Conservation (phyloP, 2,113 vertebrate species). For the Notothenia rossii region DNA sequence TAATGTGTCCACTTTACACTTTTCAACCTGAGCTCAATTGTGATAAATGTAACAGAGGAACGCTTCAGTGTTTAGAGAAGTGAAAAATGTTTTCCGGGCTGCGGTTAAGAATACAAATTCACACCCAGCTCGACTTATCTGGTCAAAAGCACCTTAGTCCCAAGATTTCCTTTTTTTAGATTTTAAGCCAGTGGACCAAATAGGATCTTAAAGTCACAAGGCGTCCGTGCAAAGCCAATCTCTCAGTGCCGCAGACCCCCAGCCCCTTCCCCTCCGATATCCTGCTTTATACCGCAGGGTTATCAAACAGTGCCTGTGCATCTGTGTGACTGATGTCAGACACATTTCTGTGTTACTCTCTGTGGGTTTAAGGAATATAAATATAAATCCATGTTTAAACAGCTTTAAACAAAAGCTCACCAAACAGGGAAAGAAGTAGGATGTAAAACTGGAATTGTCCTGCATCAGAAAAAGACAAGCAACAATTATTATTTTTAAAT, state of each 20-base stretch:
- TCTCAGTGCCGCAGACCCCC: conserved; percentile 41
- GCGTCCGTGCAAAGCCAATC: conserved; percentile 76
- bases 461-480: not conserved
- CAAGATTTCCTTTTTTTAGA: conserved; percentile 65
- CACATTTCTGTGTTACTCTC: conserved; percentile 1
- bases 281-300: conserved; percentile 60
- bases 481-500: not conserved
- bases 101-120: conserved; percentile 64
- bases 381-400: conserved; percentile 20
- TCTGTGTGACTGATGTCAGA: conserved; percentile 42
- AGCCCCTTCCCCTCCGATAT: conserved; percentile 35
- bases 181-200: conserved; percentile 79
- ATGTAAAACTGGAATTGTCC: rapidly evolving
- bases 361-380: not conserved
- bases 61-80: conserved; percentile 39
- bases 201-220: conserved; percentile 75
- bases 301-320: conserved; percentile 56
- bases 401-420: conserved; percentile 8
- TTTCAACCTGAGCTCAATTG: not conserved
- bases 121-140: conserved; percentile 68
- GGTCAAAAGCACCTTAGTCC: conserved; percentile 68
- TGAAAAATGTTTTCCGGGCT: conserved; percentile 23
- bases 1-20: not conserved
- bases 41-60: not conserved
- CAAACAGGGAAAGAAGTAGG: rapidly evolving